Percentiles rank a stretch among this genome's conserved stretches.
phyloP scores from a whole-genome alignment of 2,113 vertebrate species.

The Terrapene triunguis region DNA sequence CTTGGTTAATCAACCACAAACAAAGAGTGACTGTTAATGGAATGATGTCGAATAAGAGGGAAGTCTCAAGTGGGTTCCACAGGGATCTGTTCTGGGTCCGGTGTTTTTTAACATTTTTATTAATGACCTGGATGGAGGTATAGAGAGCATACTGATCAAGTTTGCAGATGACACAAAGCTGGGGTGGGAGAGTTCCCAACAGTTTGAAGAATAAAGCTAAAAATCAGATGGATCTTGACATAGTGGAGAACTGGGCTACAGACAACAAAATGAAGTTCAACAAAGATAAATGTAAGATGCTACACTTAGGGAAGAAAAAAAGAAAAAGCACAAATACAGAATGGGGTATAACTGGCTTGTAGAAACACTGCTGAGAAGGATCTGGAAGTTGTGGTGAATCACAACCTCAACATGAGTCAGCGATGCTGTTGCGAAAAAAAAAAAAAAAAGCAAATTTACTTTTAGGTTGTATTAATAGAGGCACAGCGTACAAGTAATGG shows the following conservation, averaged over 20 bases:
- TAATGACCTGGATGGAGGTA: neutral
- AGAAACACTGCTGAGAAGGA: neutral
- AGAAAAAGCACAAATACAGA: neutral
- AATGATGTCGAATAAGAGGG: neutral
- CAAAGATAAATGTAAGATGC: neutral
- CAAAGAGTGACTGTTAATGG: neutral
- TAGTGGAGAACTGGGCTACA: neutral
- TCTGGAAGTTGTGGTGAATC: neutral
- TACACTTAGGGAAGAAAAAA: neutral
- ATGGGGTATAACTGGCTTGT: neutral
- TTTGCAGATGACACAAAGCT: neutral
- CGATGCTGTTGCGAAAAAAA: neutral
- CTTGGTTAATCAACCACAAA: neutral
- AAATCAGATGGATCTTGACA: neutral
- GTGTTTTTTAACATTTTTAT: neutral
- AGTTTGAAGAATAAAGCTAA: neutral
- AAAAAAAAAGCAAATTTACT: neutral
- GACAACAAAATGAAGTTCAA: neutral
- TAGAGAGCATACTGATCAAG: neutral
- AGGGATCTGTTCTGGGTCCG: neutral
- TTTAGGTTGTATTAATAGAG: neutral
- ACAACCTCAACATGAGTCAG: neutral
- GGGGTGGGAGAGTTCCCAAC: neutral
- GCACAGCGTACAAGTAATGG: neutral
- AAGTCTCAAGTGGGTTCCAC: neutral